Base-by-base conservation (phyloP, 2,113 vertebrate species). In the Eurystomus gularis region DNA sequence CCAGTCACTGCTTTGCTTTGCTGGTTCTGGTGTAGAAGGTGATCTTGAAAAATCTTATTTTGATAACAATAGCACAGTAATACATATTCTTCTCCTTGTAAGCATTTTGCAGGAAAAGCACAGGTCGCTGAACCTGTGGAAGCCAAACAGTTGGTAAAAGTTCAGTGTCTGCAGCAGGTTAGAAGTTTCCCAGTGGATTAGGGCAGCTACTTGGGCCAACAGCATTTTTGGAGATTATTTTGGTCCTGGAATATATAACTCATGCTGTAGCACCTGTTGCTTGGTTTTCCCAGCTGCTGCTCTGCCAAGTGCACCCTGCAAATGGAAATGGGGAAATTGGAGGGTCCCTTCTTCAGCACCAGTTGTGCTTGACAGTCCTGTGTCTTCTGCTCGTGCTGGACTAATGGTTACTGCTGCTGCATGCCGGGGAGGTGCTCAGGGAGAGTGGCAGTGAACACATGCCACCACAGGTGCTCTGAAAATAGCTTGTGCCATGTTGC, bases 361-460 rank as follows among this genome's bases (percentile, higher is more conserved):
- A 6, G 11, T 46, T 60, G 14, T 69, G 11, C 33, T 91, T 62
- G 55, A 35, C 33, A 33, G 19, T 18, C 19, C 16, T 0, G 0
- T 19, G 16, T 28, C 31, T 89, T 69, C 52, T 73, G 48, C 15
- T 55, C 8, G 1, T 1, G 2, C 70, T 54, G 42, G 37, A 6
- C 4, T 3, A 51, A 35, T 44, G 24, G 28, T 78, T 2, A 0
- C 23, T 39, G 52, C 44, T 82, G 51, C 19, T 37, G 44, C 1
- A 1, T 2, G 0, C 13, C 29, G 12, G 29, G n/a, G n/a, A 52
- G 28, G 25, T 7, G 31, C 21, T 3, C 9, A 16, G 37, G 42
- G 37, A 29, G 13, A 29, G 10, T 0, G 0, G 13, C 33, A 31
- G 23, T 2, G 6, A 13, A 42, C 19, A 10, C 1, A 6, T 17